phyloP scores from a whole-genome alignment of 2,797 vertebrate genomes.

The Melopsittacus undulatus region DNA sequence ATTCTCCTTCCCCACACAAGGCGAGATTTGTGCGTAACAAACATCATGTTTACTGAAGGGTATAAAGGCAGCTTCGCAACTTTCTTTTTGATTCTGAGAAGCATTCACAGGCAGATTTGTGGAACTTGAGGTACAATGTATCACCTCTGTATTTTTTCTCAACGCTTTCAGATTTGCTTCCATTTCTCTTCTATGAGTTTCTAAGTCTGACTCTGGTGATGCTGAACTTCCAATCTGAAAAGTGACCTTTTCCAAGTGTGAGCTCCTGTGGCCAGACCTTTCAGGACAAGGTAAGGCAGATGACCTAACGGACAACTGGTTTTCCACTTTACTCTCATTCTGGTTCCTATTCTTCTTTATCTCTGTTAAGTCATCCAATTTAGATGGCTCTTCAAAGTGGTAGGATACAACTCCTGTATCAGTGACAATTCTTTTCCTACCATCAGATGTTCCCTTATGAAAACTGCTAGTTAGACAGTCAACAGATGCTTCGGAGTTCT shows the following conservation, averaged over 20 bases:
- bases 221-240: constrained; percentile 85
- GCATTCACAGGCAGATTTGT: neutral
- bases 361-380: constrained; percentile 2
- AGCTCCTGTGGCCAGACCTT: constrained; percentile 45
- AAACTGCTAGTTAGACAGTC: neutral
- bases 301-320: constrained; percentile 30
- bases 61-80: neutral
- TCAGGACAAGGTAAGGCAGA: constrained; percentile 68
- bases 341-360: neutral
- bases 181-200: constrained; percentile 70
- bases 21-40: neutral
- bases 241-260: constrained; percentile 76
- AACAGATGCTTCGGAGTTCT: neutral
- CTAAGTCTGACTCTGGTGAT: constrained; percentile 80
- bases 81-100: constrained; percentile 1
- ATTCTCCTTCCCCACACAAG: neutral
- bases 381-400: constrained; percentile 2
- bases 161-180: constrained; percentile 58
- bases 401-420: neutral
- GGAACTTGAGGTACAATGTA: neutral
- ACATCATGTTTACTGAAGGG: neutral
- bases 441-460: constrained; percentile 20
- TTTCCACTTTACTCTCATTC: constrained; percentile 15
- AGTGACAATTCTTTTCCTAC: constrained; percentile 2
- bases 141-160: constrained; percentile 3